These are phyloP conservation scores for Heliconius sara DNA, from an alignment of 2,888 invertebrate genomes.

Conservation along the genomic window DNA sequence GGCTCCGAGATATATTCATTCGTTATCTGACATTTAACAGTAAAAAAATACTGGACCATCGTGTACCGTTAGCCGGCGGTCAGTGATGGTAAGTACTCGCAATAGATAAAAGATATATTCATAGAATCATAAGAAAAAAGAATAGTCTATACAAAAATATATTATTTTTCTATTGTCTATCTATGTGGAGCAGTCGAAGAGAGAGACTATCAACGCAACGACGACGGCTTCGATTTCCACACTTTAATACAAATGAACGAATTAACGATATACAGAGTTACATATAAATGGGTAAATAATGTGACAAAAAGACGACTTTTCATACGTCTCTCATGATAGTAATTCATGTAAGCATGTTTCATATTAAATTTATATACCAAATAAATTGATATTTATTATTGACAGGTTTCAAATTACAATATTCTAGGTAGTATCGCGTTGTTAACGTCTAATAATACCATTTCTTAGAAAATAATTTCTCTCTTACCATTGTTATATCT, in stretches of 20 bases:
- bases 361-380: background rate
- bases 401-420: background rate
- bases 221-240: background rate
- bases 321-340: background rate
- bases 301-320: background rate
- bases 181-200: background rate
- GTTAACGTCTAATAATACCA: constrained; percentile 5
- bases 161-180: constrained; percentile 5
- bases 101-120: constrained; percentile 38
- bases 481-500: background rate
- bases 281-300: background rate
- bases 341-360: background rate
- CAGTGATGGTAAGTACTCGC: constrained; percentile 38
- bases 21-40: constrained; percentile 63
- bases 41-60: constrained; percentile 65
- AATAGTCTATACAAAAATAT: background rate
- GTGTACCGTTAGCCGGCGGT: constrained; percentile 64
- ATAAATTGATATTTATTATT: constrained; percentile 1
- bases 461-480: constrained; percentile 3
- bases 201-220: background rate
- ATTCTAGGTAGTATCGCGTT: background rate
- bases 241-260: background rate
- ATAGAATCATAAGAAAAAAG: constrained; percentile 27
- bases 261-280: background rate
- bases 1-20: constrained; percentile 32